Conservation (phyloP, 2,113 vertebrate genomes). For the Saguinus imperator region DNA sequence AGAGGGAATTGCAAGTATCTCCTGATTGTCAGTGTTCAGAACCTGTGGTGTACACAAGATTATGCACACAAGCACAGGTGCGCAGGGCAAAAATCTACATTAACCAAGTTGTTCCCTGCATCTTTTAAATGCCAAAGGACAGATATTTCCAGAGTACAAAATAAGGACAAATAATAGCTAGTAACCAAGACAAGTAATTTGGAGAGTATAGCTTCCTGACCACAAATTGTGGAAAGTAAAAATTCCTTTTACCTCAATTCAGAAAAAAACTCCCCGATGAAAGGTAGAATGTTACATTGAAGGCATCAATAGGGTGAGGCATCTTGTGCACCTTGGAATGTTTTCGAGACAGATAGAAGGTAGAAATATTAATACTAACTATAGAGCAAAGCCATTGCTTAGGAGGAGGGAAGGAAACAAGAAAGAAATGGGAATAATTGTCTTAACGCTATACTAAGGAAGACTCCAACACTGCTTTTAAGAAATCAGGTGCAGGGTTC, state of each 20-base stretch:
- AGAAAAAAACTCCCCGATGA: background rate
- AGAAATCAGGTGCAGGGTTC: background rate
- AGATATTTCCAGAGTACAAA: background rate
- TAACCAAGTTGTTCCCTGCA: too few relatives aligned
- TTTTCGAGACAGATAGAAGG: background rate
- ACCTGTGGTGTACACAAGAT: background rate
- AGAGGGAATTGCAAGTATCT: background rate
- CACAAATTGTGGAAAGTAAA: background rate
- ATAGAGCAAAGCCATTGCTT: background rate
- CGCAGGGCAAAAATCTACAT: background rate
- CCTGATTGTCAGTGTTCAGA: too few relatives aligned
- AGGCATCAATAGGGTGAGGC: background rate
- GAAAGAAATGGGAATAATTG: background rate
- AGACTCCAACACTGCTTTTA: background rate
- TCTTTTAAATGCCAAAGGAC: background rate
- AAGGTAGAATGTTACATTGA: background rate
- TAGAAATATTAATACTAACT: background rate
- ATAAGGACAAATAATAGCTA: background rate
- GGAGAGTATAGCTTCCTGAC: background rate
- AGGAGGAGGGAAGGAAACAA: background rate
- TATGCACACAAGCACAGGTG: background rate
- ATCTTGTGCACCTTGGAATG: background rate
- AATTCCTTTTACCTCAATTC: background rate
- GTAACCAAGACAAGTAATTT: background rate
- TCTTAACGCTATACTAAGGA: background rate